Base-by-base conservation (phyloP, 2,888 invertebrate genomes). In the Mesorhabditis sp. region DNA sequence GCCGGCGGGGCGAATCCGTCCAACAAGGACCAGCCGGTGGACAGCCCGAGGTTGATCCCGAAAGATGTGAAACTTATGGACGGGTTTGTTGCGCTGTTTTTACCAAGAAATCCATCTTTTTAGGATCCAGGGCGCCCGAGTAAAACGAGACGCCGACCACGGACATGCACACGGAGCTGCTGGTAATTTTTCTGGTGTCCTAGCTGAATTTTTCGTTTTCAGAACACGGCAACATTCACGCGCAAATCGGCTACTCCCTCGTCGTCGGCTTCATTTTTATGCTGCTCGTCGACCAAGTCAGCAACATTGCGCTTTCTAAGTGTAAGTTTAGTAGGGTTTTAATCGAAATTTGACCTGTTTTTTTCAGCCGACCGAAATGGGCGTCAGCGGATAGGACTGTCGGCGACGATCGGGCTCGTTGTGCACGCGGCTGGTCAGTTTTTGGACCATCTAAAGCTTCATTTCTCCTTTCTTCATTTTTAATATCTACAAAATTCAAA, bases 191-290 rank as follows among this genome's bases (percentile, higher is more conserved):
- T 13, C 28, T 6, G 43, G 4, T 65, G 42, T 65, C 65, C n/a
- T 13, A 13, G 5, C 43, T 42, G 15, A 65, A 4, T 5, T 15
- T 28, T 13, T 28, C 5, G 15, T 6, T 4, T 41, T 42, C 13
- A 45, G 66, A 62, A 64, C 65, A 67, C 43, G 65, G 61, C 45
- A 67, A 67, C 28, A 66, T 70, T 42, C 75, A 78, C 62, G 62
- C 68, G 6, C 72, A 78, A 68, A 95, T 98, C 82, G 98, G 98
- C 4, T 89, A 95, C 74, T 93, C 94, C 42, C 89, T 99, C 72
- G 93, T 98, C 13, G 87, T 94, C 70, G 96, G 98, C 13, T 99
- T 98, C 87, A 91, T 98, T 58, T 94, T 97, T 86, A 99, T 98
- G 98, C 89, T 98, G 76, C 87, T 98, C 10, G 92, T 98, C 1